Evolutionary conservation across 2,113 vertebrate genomes (phyloP).

Genomic region (Tragelaphus strepsiceros): DNA sequence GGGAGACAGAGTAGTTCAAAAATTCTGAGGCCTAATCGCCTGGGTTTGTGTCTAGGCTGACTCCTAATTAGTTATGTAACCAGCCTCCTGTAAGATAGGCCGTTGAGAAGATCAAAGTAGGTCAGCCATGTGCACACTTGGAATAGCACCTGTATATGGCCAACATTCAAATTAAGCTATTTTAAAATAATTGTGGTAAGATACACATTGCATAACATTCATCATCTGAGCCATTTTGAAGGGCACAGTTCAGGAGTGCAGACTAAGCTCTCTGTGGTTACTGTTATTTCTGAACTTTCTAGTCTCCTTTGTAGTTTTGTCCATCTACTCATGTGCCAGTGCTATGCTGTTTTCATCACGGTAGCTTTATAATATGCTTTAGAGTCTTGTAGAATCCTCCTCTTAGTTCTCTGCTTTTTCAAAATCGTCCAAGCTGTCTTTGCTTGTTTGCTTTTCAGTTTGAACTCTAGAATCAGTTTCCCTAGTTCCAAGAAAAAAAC

Average conservation of each 20-base stretch:
- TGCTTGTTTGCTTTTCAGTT: background rate
- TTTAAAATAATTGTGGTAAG: background rate
- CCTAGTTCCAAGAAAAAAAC: background rate
- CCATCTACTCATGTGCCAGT: too few relatives aligned
- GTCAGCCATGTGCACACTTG: background rate
- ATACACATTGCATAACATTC: background rate
- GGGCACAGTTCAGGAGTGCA: background rate
- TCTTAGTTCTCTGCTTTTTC: background rate
- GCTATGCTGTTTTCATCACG: background rate
- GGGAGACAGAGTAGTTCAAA: background rate
- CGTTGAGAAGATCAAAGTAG: background rate
- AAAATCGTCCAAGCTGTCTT: background rate
- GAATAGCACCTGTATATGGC: background rate
- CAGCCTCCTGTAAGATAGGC: background rate
- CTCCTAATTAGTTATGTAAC: background rate
- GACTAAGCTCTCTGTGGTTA: background rate
- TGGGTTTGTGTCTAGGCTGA: background rate
- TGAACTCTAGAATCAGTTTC: conserved; percentile 5
- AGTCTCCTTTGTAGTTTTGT: background rate
- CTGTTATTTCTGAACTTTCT: background rate
- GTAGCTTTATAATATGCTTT: background rate
- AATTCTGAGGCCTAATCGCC: background rate
- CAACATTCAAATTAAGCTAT: background rate
- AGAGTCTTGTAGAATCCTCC: background rate
- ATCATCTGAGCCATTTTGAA: background rate